phyloP scores from a whole-genome alignment of 1,140 invertebrate species.

The Piezodorus guildinii region DNA sequence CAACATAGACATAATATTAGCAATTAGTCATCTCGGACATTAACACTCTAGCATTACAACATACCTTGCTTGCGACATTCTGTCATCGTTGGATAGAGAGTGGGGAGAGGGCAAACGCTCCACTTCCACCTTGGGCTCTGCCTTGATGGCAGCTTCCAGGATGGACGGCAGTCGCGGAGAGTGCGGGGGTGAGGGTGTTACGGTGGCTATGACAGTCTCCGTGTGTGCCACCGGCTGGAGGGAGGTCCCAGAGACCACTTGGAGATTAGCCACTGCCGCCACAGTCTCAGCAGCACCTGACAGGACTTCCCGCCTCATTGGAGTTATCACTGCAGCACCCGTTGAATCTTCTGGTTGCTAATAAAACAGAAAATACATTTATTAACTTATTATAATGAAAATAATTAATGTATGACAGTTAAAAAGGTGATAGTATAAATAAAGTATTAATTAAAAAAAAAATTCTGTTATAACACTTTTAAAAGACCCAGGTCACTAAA shows the following conservation, averaged over 20 bases:
- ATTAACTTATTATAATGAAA: too few relatives aligned
- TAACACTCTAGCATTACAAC: not conserved
- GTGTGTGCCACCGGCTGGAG: constrained; percentile 35
- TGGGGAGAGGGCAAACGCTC: constrained; percentile 43
- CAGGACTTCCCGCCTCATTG: constrained; percentile 28
- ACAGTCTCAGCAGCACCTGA: constrained; percentile 36
- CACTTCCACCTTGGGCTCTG: constrained; percentile 72
- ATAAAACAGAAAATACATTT: too few relatives aligned
- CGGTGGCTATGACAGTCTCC: constrained; percentile 34
- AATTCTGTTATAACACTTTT: too few relatives aligned
- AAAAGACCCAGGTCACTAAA: too few relatives aligned
- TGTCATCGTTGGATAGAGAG: constrained; percentile 28
- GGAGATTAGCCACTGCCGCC: constrained; percentile 36
- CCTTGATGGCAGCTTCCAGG: constrained; percentile 72
- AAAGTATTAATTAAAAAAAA: too few relatives aligned
- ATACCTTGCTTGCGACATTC: constrained; percentile 30
- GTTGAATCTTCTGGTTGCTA: constrained; percentile 24
- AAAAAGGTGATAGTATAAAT: too few relatives aligned
- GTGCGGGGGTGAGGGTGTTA: constrained; percentile 31
- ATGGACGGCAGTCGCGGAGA: constrained; percentile 47
- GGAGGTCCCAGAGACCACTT: constrained; percentile 42
- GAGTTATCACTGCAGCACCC: constrained; percentile 23
- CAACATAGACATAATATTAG: too few relatives aligned
- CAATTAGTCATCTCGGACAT: too few relatives aligned
- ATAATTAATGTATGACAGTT: too few relatives aligned